Evolutionary conservation across 2,797 vertebrate genomes (phyloP).

Genomic region (Pachyuromys duprasi): DNA sequence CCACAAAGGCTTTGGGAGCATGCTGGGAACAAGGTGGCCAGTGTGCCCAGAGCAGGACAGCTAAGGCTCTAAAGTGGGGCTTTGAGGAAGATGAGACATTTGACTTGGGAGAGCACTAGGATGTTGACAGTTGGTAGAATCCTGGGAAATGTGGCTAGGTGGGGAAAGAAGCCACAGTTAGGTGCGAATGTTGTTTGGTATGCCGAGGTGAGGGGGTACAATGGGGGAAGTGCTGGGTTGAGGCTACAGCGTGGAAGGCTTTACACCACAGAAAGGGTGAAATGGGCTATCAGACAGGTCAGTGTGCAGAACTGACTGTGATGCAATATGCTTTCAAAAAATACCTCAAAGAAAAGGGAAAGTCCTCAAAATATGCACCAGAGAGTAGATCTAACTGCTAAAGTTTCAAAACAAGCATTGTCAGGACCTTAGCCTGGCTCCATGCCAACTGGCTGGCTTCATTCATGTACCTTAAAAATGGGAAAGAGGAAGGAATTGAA

Average conservation of each 20-base stretch:
- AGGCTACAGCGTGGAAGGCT: background rate
- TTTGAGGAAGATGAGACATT: background rate
- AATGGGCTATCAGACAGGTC: background rate
- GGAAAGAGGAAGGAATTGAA: background rate
- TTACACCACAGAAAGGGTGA: background rate
- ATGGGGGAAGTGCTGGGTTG: background rate
- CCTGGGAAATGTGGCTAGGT: too few species aligned
- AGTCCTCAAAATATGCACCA: background rate
- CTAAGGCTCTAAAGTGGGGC: background rate
- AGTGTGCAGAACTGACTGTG: background rate
- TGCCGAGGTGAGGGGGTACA: background rate
- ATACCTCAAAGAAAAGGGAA: constrained; percentile 16
- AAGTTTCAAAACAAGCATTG: background rate
- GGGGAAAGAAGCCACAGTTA: background rate
- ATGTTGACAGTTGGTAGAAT: background rate
- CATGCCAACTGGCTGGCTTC: background rate
- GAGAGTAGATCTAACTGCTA: background rate
- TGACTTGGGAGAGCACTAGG: background rate
- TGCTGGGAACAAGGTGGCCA: background rate
- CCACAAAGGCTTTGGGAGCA: background rate
- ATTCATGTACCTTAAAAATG: background rate
- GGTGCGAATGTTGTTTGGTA: background rate
- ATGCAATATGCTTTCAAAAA: background rate
- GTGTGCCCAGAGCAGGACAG: background rate
- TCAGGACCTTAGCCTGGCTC: background rate